Conservation (phyloP, 1,140 invertebrate genomes). For the Diachasmimorpha longicaudata region DNA sequence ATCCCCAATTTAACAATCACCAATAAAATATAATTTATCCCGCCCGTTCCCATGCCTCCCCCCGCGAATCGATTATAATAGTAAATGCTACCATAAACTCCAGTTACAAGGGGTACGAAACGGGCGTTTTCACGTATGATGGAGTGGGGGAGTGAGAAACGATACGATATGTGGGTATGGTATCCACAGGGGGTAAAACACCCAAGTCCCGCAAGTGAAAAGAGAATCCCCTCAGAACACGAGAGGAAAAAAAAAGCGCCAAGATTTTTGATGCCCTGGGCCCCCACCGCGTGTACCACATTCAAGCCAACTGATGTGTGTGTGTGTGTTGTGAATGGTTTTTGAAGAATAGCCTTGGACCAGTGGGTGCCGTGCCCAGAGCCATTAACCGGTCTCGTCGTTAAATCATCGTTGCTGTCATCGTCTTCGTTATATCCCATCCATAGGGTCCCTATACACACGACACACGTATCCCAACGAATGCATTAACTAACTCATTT, state of each 20-base stretch:
- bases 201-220: slow-evolving; percentile 8
- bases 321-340: slow-evolving; percentile 43
- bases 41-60: slow-evolving; percentile 20
- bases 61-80: slow-evolving; percentile 52
- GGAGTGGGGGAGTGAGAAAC: slow-evolving; percentile 17
- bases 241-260: background rate
- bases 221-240: background rate
- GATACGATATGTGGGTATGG: slow-evolving; percentile 18
- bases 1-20: too few relatives aligned
- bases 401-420: slow-evolving; percentile 62
- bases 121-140: background rate
- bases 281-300: background rate
- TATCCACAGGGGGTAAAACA: slow-evolving; percentile 32
- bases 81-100: slow-evolving; percentile 57
- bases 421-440: slow-evolving; percentile 58
- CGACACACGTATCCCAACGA: slow-evolving; percentile 22
- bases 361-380: slow-evolving; percentile 22
- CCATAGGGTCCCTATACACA: slow-evolving; percentile 40
- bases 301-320: slow-evolving; percentile 14
- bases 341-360: slow-evolving; percentile 44
- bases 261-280: background rate
- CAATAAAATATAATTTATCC: slow-evolving; percentile 2
- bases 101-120: slow-evolving; percentile 31
- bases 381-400: slow-evolving; percentile 52
- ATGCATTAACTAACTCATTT: slow-evolving; percentile 6